These are phyloP conservation scores for Anseranas semipalmata DNA, from an alignment of 2,113 vertebrate species.

Conservation along the genomic window DNA sequence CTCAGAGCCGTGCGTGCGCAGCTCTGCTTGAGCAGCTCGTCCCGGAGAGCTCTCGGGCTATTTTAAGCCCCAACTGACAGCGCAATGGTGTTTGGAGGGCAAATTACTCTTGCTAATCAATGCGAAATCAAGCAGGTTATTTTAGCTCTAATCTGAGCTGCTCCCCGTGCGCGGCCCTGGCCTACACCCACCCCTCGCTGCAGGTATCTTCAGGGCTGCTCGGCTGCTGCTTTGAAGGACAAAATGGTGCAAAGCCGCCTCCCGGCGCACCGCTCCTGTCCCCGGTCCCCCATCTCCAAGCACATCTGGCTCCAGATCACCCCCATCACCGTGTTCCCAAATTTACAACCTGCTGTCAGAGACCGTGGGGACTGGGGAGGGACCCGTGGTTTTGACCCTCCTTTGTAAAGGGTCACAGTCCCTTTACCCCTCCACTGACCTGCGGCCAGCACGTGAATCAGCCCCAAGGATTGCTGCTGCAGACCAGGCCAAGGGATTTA, in stretches of 20 bases:
- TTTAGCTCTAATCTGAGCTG: constrained; percentile 13
- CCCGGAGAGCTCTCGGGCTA: not conserved
- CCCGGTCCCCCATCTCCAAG: not conserved
- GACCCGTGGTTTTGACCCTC: too few species aligned
- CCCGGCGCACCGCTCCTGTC: not conserved
- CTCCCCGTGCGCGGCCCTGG: not conserved
- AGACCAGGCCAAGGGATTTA: not conserved
- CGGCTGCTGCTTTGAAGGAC: not conserved
- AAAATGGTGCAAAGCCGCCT: not conserved
- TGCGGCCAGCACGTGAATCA: too few species aligned
- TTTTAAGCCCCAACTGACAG: not conserved
- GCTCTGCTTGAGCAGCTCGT: fast-evolving
- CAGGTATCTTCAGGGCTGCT: constrained; percentile 11
- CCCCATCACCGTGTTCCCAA: not conserved
- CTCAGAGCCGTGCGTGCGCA: fast-evolving
- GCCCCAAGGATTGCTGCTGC: too few species aligned
- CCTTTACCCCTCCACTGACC: too few species aligned
- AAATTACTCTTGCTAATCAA: constrained; percentile 26
- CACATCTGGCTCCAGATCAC: too few species aligned
- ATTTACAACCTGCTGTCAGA: not conserved
- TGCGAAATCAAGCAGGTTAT: constrained; percentile 39
- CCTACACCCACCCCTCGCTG: not conserved
- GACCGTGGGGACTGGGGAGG: too few species aligned
- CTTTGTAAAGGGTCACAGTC: too few species aligned
- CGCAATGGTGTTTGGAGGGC: not conserved